Conservation (phyloP, 2,888 invertebrate species). For the Liopterus haemorrhoidalis region DNA sequence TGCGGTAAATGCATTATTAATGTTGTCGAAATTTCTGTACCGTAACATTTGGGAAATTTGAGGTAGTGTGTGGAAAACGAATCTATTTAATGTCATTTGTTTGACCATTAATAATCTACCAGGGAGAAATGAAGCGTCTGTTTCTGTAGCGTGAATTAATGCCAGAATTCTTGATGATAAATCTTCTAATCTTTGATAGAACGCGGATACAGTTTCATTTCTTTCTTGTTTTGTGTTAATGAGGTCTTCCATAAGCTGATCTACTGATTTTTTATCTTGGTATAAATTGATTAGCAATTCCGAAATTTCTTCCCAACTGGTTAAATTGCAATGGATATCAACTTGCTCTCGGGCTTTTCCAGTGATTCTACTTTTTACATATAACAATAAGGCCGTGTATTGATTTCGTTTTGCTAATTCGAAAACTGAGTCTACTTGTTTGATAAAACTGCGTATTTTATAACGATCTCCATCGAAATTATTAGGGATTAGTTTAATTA, state of each 20-base stretch:
- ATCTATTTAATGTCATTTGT: slow-evolving; percentile 18
- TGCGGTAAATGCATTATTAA: slow-evolving; percentile 18
- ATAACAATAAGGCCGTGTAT: slow-evolving; percentile 13
- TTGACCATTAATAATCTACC: slow-evolving; percentile 21
- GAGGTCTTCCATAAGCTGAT: slow-evolving; percentile 20
- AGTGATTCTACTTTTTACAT: slow-evolving; percentile 20
- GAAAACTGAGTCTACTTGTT: slow-evolving; percentile 22
- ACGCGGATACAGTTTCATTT: slow-evolving; percentile 21
- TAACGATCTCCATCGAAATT: slow-evolving; percentile 15
- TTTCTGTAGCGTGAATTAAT: slow-evolving; percentile 14
- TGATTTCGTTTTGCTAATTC: slow-evolving; percentile 20
- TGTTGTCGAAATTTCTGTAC: slow-evolving; percentile 20
- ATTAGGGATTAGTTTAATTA: slow-evolving; percentile 18
- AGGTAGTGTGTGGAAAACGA: slow-evolving; percentile 18
- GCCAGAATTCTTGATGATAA: slow-evolving; percentile 14
- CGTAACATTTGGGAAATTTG: slow-evolving; percentile 25
- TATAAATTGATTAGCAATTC: slow-evolving; percentile 16
- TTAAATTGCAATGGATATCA: slow-evolving; percentile 19
- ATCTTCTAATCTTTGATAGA: slow-evolving; percentile 24
- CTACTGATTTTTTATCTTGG: slow-evolving; percentile 20
- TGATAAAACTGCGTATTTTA: slow-evolving; percentile 22
- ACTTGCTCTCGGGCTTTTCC: slow-evolving; percentile 22
- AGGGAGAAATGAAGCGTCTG: slow-evolving; percentile 6
- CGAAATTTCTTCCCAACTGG: slow-evolving; percentile 20
- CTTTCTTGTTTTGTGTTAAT: slow-evolving; percentile 20